These are phyloP conservation scores for Pandemis heparana DNA, from an alignment of 2,888 invertebrate genomes.

Conservation along the genomic window DNA sequence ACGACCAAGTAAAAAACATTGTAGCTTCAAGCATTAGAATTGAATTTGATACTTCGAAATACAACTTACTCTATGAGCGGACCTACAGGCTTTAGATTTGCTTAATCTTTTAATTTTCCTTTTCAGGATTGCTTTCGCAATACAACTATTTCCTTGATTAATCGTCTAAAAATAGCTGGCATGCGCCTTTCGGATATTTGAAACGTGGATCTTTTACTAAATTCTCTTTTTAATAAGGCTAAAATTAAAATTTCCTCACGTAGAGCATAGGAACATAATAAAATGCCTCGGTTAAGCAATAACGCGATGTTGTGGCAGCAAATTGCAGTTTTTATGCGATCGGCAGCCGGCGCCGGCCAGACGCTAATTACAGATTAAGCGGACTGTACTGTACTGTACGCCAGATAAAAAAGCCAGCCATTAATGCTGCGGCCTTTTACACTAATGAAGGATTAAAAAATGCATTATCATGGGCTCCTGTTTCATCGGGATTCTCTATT, in stretches of 20 bases:
- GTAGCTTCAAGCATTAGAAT: no score
- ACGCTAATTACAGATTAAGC: conserved; percentile 41
- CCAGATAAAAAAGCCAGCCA: conserved; percentile 24
- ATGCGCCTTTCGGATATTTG: no score
- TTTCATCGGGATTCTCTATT: conserved; percentile 14
- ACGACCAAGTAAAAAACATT: no score
- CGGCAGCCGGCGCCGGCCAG: conserved; percentile 25
- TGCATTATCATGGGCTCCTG: conserved; percentile 36
- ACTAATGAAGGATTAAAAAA: conserved; percentile 43
- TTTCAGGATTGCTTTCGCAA: no score
- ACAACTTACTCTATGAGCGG: no score
- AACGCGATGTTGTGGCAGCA: conserved; percentile 30
- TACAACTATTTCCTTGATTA: no score
- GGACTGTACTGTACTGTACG: conserved; percentile 29
- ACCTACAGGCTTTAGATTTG: no score
- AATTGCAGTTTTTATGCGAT: conserved; percentile 42
- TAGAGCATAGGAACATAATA: conserved; percentile 23
- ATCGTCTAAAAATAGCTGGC: no score
- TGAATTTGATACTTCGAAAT: no score
- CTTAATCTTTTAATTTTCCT: no score
- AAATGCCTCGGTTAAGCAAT: conserved; percentile 26
- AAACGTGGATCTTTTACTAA: not conserved
- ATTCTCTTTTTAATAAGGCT: not conserved
- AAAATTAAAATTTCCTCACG: conserved; percentile 21
- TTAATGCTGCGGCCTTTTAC: conserved; percentile 32